Conservation (phyloP, 2,113 vertebrate genomes). For the Pollimyrus isidori region DNA sequence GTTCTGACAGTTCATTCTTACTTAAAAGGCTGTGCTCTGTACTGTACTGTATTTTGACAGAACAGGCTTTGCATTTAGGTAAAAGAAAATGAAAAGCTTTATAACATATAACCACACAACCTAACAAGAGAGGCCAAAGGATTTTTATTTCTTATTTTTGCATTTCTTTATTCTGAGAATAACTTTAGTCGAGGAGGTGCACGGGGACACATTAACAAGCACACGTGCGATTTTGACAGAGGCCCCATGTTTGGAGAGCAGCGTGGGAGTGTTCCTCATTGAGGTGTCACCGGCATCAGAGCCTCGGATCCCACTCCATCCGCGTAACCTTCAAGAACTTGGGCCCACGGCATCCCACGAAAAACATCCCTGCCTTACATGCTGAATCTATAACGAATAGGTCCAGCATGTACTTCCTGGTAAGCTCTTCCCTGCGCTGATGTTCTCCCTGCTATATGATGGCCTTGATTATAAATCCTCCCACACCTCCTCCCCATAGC, state of each 20-base stretch:
- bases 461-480: not conserved
- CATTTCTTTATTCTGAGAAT: not conserved
- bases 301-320: not conserved
- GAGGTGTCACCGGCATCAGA: not conserved
- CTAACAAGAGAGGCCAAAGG: not conserved
- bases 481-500: not conserved
- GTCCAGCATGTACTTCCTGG: not conserved
- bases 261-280: not conserved
- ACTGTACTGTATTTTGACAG: not conserved
- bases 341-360: not conserved
- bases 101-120: not conserved
- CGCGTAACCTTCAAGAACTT: not conserved
- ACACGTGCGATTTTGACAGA: not conserved
- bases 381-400: not conserved
- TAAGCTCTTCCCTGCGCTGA: not conserved
- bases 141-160: not conserved
- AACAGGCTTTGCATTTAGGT: not conserved
- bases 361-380: not conserved
- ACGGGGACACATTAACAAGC: not conserved
- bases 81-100: not conserved
- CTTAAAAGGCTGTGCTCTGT: not conserved
- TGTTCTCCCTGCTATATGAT: not conserved
- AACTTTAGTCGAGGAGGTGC: not conserved
- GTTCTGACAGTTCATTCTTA: conserved; percentile 2
- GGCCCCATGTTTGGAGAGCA: not conserved